Base-by-base conservation (phyloP, 2,888 invertebrate species). In the Acleris cristana region DNA sequence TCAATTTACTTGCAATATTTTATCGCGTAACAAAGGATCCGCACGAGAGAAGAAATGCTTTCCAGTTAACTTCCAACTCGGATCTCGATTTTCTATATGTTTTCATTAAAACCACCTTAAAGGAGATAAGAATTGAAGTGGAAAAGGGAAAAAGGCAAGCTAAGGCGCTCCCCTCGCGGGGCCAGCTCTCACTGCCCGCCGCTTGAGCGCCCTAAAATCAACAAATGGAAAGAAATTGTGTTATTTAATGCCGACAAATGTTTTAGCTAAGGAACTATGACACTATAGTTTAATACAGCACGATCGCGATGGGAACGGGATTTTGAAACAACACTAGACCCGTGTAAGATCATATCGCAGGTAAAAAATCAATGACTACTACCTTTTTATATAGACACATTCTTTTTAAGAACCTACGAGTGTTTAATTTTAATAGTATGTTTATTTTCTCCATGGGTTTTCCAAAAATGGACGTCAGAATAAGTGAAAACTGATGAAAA, bases 81-180 rank as follows among this genome's bases (percentile, higher is more conserved):
- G 14, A 52, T 61, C 56, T 61, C 56, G 56, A 62, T 62, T 63
- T 45, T 40, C 57, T 63, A 54, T 67, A 67, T 63, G 63, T 67
- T 67, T 67, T 67, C 58, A 67, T 67, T 67, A 67, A 67, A 67
- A 58, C 67, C 62, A 62, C 57, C 67, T 67, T 58, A 63, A 53
- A 63, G 40, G 62, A 62, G 62, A 66, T 62, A 62, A 49, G 58
- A 63, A 63, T 53, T 63, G 53, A 58, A 63, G 62, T 56, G 67
- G 61, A 58, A 67, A 66, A 49, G 56, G 56, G 51, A 61, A 66
- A 45, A 57, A 12, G 64, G 52, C 57, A 2, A 7, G 63, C 49
- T 4, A 14, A 40, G 63, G 49, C 10, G 30, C 30, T 30, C 30
- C 30, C 30, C 30, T 45, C 66, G 44, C 40, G 52, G 49, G 67